Percentiles rank a stretch among this genome's conserved stretches.
Evolutionary conservation across 2,797 vertebrate genomes (phyloP).

Genomic region (Scomberomorus guttatus): DNA sequence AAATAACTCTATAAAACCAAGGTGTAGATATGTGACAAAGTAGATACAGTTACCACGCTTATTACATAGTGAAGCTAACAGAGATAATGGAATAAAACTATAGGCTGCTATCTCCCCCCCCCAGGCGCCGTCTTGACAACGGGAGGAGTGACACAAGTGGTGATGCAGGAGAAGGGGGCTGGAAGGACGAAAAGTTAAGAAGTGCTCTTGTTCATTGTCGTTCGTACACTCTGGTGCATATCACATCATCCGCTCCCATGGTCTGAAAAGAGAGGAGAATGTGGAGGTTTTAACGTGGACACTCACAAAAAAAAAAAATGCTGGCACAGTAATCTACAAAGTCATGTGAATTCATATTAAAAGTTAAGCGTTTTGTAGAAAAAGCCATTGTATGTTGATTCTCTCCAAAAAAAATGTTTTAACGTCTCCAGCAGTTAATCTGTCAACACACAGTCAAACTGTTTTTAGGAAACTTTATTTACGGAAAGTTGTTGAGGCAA

Average conservation of each 20-base stretch:
- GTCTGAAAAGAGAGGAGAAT: slow-evolving; percentile 76
- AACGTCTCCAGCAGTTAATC: slow-evolving; percentile 1
- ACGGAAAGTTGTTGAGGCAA: slow-evolving; percentile 1
- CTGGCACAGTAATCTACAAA: neutral
- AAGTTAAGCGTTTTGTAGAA: neutral
- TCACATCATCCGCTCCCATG: slow-evolving; percentile 84
- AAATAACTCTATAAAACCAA: slow-evolving; percentile 37
- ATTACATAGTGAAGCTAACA: slow-evolving; percentile 56
- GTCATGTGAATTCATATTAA: neutral
- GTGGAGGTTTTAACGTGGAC: neutral
- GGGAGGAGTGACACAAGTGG: slow-evolving; percentile 33
- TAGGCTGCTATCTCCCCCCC: slow-evolving; percentile 25
- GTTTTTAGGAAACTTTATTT: slow-evolving; percentile 10
- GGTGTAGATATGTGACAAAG: slow-evolving; percentile 51
- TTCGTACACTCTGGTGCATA: slow-evolving; percentile 85
- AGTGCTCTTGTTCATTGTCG: slow-evolving; percentile 81
- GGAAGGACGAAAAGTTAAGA: slow-evolving; percentile 63
- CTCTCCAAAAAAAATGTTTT: neutral
- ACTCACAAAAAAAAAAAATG: neutral
- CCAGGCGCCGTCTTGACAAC: slow-evolving; percentile 22
- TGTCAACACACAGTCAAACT: neutral
- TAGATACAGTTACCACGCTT: slow-evolving; percentile 44
- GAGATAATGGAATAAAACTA: slow-evolving; percentile 55
- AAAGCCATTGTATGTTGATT: neutral
- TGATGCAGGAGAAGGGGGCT: slow-evolving; percentile 23